These are phyloP conservation scores for Colletes collaris DNA, from an alignment of 2,888 invertebrate species.

Conservation along the genomic window DNA sequence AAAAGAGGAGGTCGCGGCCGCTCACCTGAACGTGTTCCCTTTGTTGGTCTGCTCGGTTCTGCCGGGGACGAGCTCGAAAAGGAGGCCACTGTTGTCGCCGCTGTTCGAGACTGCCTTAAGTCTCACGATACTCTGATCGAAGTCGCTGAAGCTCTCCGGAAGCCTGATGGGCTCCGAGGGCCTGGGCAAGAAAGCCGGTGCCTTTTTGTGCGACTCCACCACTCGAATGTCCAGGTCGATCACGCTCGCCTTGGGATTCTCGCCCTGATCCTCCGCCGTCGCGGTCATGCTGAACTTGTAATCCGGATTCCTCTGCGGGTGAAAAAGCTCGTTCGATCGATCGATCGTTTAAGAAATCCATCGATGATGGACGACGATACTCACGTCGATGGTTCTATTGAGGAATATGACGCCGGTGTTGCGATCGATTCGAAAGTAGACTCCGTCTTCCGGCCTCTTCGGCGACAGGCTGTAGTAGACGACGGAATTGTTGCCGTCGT, in stretches of 20 bases:
- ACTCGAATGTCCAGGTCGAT: constrained; percentile 93
- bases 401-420: constrained; percentile 93
- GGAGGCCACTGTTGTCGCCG: constrained; percentile 87
- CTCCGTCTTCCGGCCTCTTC: constrained; percentile 84
- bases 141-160: constrained; percentile 90
- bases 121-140: constrained; percentile 88
- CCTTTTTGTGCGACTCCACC: constrained; percentile 94
- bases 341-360: too few relatives aligned
- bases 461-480: constrained; percentile 87
- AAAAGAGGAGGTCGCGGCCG: too few relatives aligned
- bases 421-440: constrained; percentile 92
- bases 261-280: constrained; percentile 91
- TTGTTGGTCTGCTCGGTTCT: constrained; percentile 94
- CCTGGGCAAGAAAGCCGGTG: constrained; percentile 88
- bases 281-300: constrained; percentile 89
- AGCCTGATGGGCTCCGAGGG: constrained; percentile 87
- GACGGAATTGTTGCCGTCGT: constrained; percentile 95
- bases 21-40: constrained; percentile 86
- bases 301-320: constrained; percentile 85
- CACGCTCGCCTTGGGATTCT: constrained; percentile 86
- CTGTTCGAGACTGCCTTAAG: constrained; percentile 91
- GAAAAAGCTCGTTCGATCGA: too few relatives aligned
- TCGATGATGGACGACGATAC: constrained; percentile 74
- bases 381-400: constrained; percentile 87
- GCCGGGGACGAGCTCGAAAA: constrained; percentile 92